Conservation (phyloP, 2,888 invertebrate species). For the Scaptomyza polygonia region DNA sequence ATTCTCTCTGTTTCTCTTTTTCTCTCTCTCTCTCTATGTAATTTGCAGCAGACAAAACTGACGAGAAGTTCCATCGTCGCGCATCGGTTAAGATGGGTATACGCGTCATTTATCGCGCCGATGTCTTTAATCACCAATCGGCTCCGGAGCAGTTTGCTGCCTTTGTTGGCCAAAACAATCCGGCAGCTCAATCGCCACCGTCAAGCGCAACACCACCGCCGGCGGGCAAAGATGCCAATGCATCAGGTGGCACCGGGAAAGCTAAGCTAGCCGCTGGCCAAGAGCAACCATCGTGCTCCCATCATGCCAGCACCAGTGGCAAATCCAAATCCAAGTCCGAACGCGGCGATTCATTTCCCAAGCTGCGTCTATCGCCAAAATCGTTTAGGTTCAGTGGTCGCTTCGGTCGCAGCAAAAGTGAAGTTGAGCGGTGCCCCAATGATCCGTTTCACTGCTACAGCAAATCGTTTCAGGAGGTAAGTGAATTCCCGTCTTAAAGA, state of each 20-base stretch:
- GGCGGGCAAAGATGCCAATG: conserved; percentile 31
- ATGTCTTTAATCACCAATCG: conserved; percentile 72
- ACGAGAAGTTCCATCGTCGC: conserved; percentile 92
- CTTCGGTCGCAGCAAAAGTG: conserved; percentile 84
- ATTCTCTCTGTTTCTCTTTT: too few species aligned
- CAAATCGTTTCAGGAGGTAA: conserved; percentile 84
- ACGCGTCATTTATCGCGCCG: conserved; percentile 89
- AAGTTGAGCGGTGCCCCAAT: conserved; percentile 81
- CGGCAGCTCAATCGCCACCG: conserved; percentile 73
- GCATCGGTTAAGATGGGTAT: conserved; percentile 94
- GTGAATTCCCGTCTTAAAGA: conserved; percentile 12
- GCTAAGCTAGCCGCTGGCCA: background rate
- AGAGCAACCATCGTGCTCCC: conserved; percentile 31
- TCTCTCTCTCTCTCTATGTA: too few species aligned
- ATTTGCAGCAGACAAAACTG: conserved; percentile 91
- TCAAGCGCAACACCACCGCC: conserved; percentile 59
- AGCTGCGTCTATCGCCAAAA: conserved; percentile 83
- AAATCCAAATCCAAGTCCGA: conserved; percentile 79
- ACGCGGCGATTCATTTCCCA: conserved; percentile 83
- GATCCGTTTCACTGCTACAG: conserved; percentile 83
- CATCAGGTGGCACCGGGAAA: conserved; percentile 3
- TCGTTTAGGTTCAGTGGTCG: conserved; percentile 83
- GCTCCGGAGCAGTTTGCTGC: conserved; percentile 80
- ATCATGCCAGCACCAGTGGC: conserved; percentile 29
- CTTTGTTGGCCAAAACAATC: conserved; percentile 49